A percentile compares a stretch with the other conserved stretches of the same genome.
These are phyloP conservation scores for Stenotaenia linearis DNA, from an alignment of 2,888 invertebrate species.

Conservation along the genomic window DNA sequence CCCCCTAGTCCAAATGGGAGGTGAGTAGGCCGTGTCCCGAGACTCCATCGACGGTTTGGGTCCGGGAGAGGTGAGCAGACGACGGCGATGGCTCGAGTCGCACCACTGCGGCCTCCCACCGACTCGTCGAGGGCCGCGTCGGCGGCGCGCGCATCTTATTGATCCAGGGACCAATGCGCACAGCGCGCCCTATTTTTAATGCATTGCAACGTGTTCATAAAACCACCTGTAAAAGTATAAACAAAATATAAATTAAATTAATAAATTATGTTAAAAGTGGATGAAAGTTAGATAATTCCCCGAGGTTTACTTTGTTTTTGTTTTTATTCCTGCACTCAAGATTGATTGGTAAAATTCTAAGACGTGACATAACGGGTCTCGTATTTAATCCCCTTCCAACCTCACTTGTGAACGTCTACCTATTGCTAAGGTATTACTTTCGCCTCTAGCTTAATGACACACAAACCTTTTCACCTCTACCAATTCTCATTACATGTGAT, in stretches of 20 bases:
- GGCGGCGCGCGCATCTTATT: slow-evolving; percentile 10
- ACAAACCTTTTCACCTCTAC: neutral
- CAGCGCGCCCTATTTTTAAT: neutral
- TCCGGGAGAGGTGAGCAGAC: neutral
- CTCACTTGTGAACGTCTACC: neutral
- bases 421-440: neutral
- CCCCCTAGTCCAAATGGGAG: neutral
- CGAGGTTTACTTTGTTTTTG: too few species aligned
- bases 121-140: slow-evolving; percentile 11
- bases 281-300: too few species aligned
- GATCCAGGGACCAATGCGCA: slow-evolving; percentile 5
- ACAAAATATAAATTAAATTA: neutral
- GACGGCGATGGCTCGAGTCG: neutral
- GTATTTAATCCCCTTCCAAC: neutral
- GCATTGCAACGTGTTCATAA: neutral
- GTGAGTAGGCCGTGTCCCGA: neutral
- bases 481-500: neutral
- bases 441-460: neutral
- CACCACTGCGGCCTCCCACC: slow-evolving; percentile 19
- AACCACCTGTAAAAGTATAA: neutral
- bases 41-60: neutral
- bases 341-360: neutral
- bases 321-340: neutral
- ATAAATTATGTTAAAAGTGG: too few species aligned
- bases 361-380: neutral